Base-by-base conservation (phyloP, 1,140 invertebrate species). In the Conopomorpha cramerella region DNA sequence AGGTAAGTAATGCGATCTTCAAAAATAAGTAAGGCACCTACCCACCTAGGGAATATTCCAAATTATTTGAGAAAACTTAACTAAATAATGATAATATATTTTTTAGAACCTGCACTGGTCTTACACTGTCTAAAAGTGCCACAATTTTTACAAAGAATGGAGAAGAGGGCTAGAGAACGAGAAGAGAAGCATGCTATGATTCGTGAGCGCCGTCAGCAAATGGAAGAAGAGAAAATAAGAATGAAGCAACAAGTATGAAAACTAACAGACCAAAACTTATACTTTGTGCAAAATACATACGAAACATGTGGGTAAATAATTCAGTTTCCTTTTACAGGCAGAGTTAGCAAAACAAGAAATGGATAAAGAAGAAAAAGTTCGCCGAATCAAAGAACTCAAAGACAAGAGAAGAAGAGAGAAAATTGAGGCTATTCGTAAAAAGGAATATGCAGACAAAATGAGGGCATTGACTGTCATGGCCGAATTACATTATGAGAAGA, bases 121-220 rank as follows among this genome's bases (percentile, higher is more conserved):
- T 60, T 82, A 18, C 78, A 77, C 33, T 81, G 81, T 28, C 46
- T 81, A 34, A 74, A 80, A 48, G 78, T 83, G 4, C 84, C 85
- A 8, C 83, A 84, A 41, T 81, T 85, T 42, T 45, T 86, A 31
- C 80, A 82, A 71, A 72, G 82, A 61, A 84, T 86, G 82, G 82
- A 86, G 45, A 72, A 83, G 33, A 70, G 82, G 42, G 84, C 84
- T 2, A 52, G 81, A 14, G 80, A 85, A 48, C 60, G 85, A 6
- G 80, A 81, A 48, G 71, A 83, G 47, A 81, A 81, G 43, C 78
- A 84, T 41, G 78, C 83, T 31, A 71, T 85, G 36, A 84, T 84
- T 17, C 59, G 78, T 32, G 82, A 85, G 58, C 62, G 83, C 17
- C 71, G 84, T 30, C 61, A 66, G 14, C 76, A 83, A 39, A 79